phyloP scores from a whole-genome alignment of 2,797 vertebrate species.

The Ceyx erithaca region DNA sequence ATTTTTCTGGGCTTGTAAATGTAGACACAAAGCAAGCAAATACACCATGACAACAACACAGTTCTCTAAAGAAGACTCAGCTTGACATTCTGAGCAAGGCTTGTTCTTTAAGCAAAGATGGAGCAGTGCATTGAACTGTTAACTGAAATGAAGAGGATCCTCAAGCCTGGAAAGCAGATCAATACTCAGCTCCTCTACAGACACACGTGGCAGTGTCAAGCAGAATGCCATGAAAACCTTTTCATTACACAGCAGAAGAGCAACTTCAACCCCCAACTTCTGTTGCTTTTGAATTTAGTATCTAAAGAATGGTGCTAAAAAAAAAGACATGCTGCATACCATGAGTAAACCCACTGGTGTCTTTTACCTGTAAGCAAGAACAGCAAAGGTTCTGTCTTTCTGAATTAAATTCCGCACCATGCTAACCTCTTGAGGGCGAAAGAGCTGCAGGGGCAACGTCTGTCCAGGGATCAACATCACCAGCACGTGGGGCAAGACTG shows the following conservation, averaged over 20 bases:
- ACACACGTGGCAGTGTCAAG: neutral
- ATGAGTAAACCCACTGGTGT: neutral
- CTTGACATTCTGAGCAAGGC: neutral
- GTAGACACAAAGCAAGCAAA: neutral
- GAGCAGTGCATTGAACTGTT: neutral
- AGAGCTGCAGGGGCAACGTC: conserved; percentile 95
- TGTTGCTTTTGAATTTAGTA: neutral
- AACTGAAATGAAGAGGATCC: neutral
- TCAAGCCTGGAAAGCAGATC: neutral
- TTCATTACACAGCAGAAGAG: fast-evolving
- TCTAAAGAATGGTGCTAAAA: neutral
- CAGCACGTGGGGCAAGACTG: conserved; percentile 90
- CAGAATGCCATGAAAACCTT: neutral
- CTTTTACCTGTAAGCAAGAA: conserved; percentile 92
- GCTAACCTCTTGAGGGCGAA: conserved; percentile 95
- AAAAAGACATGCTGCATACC: neutral
- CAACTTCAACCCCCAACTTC: neutral
- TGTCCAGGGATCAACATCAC: conserved; percentile 96
- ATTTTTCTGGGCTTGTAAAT: neutral
- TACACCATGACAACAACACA: neutral
- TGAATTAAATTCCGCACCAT: conserved; percentile 96
- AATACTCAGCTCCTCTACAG: neutral
- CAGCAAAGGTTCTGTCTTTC: conserved; percentile 95
- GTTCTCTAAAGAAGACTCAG: neutral
- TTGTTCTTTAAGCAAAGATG: neutral